phyloP scores from a whole-genome alignment of 1,140 invertebrate genomes.

The Muscidifurax raptorellus region DNA sequence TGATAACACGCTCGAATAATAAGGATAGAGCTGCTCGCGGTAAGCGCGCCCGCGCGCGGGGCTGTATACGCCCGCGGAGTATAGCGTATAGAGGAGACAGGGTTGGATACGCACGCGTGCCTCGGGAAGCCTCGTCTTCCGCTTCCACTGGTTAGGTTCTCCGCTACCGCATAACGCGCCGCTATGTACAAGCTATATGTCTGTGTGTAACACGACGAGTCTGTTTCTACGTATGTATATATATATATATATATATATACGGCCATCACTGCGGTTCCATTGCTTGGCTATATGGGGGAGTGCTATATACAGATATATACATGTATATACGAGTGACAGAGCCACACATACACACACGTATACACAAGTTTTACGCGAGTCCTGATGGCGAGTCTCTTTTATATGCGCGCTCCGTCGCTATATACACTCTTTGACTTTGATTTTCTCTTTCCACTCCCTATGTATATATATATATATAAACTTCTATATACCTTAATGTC shows the following conservation, averaged over 20 bases:
- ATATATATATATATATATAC: conserved; percentile 13
- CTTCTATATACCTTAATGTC: background rate
- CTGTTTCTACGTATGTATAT: conserved; percentile 8
- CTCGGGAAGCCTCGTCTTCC: conserved; percentile 72
- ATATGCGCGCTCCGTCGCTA: conserved; percentile 14
- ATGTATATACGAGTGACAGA: no score
- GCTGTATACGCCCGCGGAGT: background rate
- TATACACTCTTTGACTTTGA: conserved; percentile 44
- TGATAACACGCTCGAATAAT: conserved; percentile 75
- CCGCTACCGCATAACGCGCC: background rate
- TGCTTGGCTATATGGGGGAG: background rate
- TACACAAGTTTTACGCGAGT: background rate
- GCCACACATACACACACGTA: no score
- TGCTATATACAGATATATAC: background rate
- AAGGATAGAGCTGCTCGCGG: conserved; percentile 69
- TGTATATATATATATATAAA: background rate
- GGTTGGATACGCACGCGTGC: conserved; percentile 76
- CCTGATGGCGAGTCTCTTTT: conserved; percentile 26
- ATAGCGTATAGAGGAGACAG: conserved; percentile 71
- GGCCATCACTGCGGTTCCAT: background rate
- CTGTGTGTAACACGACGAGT: background rate
- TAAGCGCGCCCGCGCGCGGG: background rate
- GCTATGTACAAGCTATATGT: background rate
- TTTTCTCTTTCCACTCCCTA: conserved; percentile 8
- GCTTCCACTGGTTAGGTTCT: conserved; percentile 61